Evolutionary conservation across 1,140 invertebrate genomes (phyloP), one percentile per base, ranked within the genome.

Genomic region (Leptinotarsa lineolata): DNA sequence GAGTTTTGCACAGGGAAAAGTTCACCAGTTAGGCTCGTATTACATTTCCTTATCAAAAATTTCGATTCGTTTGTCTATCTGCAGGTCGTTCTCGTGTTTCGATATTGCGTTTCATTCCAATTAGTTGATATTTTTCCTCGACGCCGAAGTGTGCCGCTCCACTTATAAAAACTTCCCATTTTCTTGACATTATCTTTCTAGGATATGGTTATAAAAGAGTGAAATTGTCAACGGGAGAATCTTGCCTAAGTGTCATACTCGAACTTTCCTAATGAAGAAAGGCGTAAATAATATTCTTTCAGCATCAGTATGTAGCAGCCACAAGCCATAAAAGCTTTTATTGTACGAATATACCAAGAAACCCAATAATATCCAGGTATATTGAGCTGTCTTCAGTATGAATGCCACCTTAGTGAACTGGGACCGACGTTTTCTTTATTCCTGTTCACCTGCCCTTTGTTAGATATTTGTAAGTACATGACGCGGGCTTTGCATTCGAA

Each of bases 241-340:
- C 48, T 3, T 16, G 2, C 16, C 48, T 16, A 54, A 54, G 15
- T n/a, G n/a, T 54, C 48, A 54, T n/a, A 54, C 48, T 54, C n/a
- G 48, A 54, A 54, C 48, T 54, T 54, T 54, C 15, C 16, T 54
- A 18, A 54, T 54, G 48, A 54, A 1, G 48, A 54, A 54, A 13
- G 15, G 16, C 15, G 48, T 54, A 54, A 54, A 54, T 54, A 54
- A 54, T 54, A 54, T 54, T 54, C 48, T 54, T 54, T 54, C 48
- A 54, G n/a, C 48, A 54, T 54, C 48, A 54, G 48, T 54, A 54
- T 54, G 48, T 54, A 18, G 16, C 48, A n/a, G 15, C 48, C 48
- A 18, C 48, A 54, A 54, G 48, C 48, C 48, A 54, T 54, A 54
- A 54, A 54, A 54, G 48, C 48, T 54, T 54, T 54, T n/a, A 54